These are phyloP conservation scores for Diplogasteroides magnus DNA, from an alignment of 1,140 invertebrate genomes.

Conservation along the genomic window DNA sequence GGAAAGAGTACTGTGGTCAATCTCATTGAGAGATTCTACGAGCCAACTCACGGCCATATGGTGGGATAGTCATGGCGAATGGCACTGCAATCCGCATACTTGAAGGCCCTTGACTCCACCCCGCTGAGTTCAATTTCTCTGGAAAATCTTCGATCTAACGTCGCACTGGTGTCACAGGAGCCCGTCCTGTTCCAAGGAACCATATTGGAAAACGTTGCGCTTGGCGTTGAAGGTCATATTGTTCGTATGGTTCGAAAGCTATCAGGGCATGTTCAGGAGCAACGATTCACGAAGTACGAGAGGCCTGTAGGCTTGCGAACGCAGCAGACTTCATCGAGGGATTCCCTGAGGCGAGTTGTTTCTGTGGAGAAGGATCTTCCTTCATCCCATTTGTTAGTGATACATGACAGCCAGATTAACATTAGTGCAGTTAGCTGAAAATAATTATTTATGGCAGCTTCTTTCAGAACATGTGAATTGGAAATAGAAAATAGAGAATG, in stretches of 20 bases:
- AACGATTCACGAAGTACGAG: not conserved
- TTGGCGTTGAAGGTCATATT: not conserved
- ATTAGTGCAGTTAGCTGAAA: not conserved
- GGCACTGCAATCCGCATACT: too few species aligned
- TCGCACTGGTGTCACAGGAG: not conserved
- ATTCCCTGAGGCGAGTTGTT: not conserved
- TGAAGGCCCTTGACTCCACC: not conserved
- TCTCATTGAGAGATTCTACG: conserved; percentile 59
- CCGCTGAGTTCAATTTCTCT: not conserved
- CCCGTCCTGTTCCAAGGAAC: not conserved
- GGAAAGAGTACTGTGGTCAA: conserved; percentile 55
- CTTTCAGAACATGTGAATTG: too few species aligned
- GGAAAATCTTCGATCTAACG: not conserved
- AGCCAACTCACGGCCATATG: conserved; percentile 55
- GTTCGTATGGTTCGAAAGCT: not conserved
- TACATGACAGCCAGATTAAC: not conserved
- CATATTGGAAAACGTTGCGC: not conserved
- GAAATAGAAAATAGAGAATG: too few species aligned
- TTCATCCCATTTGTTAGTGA: too few species aligned
- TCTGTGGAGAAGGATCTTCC: too few species aligned
- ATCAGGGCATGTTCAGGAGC: not conserved
- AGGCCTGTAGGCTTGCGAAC: not conserved
- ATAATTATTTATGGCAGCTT: too few species aligned
- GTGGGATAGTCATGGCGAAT: conserved; percentile 41
- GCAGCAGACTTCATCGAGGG: not conserved